These are phyloP conservation scores for Stomatorhinus walkeri DNA, from an alignment of 2,797 vertebrate species.

Conservation along the genomic window DNA sequence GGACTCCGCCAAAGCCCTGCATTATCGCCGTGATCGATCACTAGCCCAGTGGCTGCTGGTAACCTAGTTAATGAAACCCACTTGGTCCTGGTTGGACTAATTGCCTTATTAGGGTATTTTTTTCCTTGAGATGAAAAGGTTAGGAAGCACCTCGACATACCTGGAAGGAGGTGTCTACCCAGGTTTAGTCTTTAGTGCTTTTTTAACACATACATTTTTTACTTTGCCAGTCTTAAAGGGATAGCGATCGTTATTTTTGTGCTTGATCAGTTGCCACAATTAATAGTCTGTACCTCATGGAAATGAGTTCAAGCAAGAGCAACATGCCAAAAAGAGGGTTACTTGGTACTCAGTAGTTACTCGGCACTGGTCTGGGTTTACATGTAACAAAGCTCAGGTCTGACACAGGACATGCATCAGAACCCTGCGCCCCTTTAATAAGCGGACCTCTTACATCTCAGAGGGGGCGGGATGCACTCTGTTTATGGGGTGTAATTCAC, in stretches of 20 bases:
- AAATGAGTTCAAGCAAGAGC: background rate
- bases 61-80: slow-evolving; percentile 9
- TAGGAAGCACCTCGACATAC: background rate
- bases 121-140: slow-evolving; percentile 1
- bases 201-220: background rate
- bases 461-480: background rate
- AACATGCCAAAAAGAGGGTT: background rate
- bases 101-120: slow-evolving; percentile 3
- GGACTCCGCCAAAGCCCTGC: background rate
- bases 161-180: background rate
- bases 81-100: slow-evolving; percentile 4
- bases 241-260: background rate
- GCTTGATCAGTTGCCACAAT: background rate
- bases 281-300: background rate
- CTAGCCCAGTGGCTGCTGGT: background rate
- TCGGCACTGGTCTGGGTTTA: background rate
- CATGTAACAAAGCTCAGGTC: background rate
- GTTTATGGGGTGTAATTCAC: slow-evolving; percentile 3
- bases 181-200: background rate
- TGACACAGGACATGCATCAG: background rate
- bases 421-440: background rate
- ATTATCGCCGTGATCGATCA: background rate
- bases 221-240: background rate
- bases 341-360: too few relatives aligned
- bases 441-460: background rate